Evolutionary conservation across 2,888 invertebrate species (phyloP), one percentile per base, ranked within the genome.

Genomic region (Drosophila melanosoma): DNA sequence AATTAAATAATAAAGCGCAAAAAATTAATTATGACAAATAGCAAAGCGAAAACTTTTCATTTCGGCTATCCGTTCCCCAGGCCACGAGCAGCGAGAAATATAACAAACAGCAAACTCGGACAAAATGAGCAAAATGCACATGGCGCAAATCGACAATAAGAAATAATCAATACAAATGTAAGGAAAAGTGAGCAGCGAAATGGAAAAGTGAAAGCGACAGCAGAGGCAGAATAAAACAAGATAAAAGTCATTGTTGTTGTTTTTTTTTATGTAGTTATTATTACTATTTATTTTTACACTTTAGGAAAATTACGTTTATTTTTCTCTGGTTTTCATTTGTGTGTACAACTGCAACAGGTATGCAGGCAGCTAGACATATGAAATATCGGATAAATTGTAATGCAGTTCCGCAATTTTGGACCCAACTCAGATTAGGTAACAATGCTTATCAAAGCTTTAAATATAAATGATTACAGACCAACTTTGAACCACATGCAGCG

Each of bases 11-110:
- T 81, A 81, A 70, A 76, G 82, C 78, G 70, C 74, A 76, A 63
- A 70, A 81, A 89, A 70, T 76, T 85, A 85, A 85, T 85, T 87
- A 89, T 88, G 88, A 82, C 90, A 89, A 89, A 85, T 89, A 65
- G 76, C 63, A 53, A 69, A 74, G 74, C 88, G 65, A 79, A 89
- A 89, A 85, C 83, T 80, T 80, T 87, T 89, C 79, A 74, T 89
- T 89, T 87, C 72, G 64, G 15, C 62, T 42, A 53, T 32, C 17
- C 59, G 23, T 23, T 45, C 45, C 45, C 64, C 40, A 48, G 36
- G 53, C 38, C 45, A 53, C 40, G 36, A 35, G 48, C 56, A 61
- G 32, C 48, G 51, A 61, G 45, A 60, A 64, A 62, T 38, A 69
- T 61, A 49, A 48, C 45, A 36, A 56, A 57, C 51, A 51, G 20